These are phyloP conservation scores for Synanthedon myopaeformis DNA, from an alignment of 2,888 invertebrate genomes.

Conservation along the genomic window DNA sequence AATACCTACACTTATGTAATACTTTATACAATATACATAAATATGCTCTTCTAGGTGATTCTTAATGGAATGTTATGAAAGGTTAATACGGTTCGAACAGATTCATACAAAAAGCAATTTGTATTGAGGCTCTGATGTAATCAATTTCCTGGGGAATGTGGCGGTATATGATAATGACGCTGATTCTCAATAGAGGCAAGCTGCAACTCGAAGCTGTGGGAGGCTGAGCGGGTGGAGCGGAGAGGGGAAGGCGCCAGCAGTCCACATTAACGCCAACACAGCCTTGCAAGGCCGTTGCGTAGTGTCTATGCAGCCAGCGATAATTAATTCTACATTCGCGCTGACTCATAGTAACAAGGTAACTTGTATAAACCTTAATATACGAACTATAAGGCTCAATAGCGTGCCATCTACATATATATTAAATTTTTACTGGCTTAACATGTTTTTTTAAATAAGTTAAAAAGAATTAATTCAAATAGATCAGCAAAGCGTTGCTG, in stretches of 20 bases:
- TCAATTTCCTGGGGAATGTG: no score
- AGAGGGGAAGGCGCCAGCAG: background rate
- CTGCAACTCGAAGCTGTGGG: background rate
- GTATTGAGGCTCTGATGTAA: no score
- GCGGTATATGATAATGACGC: background rate
- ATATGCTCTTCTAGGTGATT: no score
- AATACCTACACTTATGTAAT: no score
- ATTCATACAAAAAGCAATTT: no score
- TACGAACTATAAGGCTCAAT: background rate
- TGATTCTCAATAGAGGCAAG: background rate
- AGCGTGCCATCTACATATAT: background rate
- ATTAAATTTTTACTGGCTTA: no score
- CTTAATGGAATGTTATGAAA: no score
- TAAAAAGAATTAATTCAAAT: no score
- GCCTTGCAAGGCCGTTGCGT: constrained; percentile 66
- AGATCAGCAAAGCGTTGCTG: no score
- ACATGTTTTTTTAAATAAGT: no score
- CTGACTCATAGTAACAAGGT: constrained; percentile 41
- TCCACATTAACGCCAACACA: constrained; percentile 28
- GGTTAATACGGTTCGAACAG: no score
- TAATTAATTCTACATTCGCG: constrained; percentile 62
- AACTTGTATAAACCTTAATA: background rate
- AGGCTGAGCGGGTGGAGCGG: background rate
- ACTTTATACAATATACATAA: no score
- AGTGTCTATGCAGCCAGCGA: constrained; percentile 42